Evolutionary conservation across 2,888 invertebrate species (phyloP).

Genomic region (Idaea dimidiata): DNA sequence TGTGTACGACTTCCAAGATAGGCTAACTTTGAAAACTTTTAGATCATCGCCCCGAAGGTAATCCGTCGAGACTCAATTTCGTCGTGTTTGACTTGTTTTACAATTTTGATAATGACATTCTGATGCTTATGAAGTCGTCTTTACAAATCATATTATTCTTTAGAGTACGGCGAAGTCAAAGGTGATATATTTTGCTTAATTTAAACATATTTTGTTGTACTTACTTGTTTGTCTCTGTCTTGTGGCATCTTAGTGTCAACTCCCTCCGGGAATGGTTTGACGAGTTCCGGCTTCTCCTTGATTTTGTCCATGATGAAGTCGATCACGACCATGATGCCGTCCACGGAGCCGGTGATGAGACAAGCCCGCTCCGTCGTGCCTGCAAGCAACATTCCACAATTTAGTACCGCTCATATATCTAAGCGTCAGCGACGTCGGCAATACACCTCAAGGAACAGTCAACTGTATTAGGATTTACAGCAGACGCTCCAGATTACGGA

Average conservation of each 20-base stretch:
- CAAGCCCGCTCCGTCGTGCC: slow-evolving; percentile 97
- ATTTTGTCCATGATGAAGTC: slow-evolving; percentile 98
- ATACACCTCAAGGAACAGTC: not conserved
- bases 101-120: not conserved
- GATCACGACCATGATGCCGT: slow-evolving; percentile 94
- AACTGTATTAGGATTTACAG: not conserved
- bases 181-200: too few species aligned
- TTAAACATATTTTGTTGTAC: not conserved
- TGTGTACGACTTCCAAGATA: not conserved
- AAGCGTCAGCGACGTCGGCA: not conserved
- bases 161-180: not conserved
- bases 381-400: slow-evolving; percentile 50
- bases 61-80: not conserved
- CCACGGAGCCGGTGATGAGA: slow-evolving; percentile 94
- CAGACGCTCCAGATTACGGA: not conserved
- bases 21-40: not conserved
- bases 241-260: slow-evolving; percentile 91
- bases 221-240: slow-evolving; percentile 92
- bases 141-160: not conserved
- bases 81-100: not conserved
- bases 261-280: slow-evolving; percentile 90
- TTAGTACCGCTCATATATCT: not conserved
- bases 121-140: not conserved
- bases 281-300: slow-evolving; percentile 95
- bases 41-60: not conserved